Evolutionary conservation across 2,113 vertebrate genomes (phyloP), one percentile per base, ranked within the genome.

Genomic region (Potamarius usumacintae): DNA sequence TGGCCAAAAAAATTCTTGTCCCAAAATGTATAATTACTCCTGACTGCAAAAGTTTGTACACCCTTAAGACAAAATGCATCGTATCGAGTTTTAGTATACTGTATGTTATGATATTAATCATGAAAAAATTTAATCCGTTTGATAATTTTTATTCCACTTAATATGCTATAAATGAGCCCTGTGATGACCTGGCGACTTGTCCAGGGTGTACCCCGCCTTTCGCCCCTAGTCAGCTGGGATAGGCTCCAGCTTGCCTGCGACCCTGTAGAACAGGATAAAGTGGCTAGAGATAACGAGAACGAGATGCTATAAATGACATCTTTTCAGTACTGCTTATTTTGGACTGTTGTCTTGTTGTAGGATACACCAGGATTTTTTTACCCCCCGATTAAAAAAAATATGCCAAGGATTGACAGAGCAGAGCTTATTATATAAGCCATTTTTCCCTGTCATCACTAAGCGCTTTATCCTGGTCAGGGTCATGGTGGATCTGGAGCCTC

Each of bases 61-160:
- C 42, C 42, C 72, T 1, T 50, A 1, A 3, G 18, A 50, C 72
- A 48, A 76, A 74, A 74, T 48, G 34, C 34, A 9, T 1, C 7
- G 22, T 20, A 0, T 48, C 9, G 1, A 20, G 0, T 22, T 50
- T 76, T 76, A 42, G 34, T 3, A 42, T 76, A 50, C 9, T 4
- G 22, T 50, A 22, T 72, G 34, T n/a, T 4, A 65, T 69, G 2
- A 20, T 34, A 11, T 42, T 18, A 18, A 72, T 42, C 34, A 42
- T 42, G 2, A 8, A 42, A 7, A 2, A 69, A 69, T 15, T 0
- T 0, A 6, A 67, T 67, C 1, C 0, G 25, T n/a, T n/a, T 1
- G n/a, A 27, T 1, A 27, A n/a, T 69, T 69, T 6, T 30, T 69
- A 15, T 69, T 69, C n/a, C 4, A n/a, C 25, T 65, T n/a, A n/a